Evolutionary conservation across 2,797 vertebrate species (phyloP).

Genomic region (Rachycentron canadum): DNA sequence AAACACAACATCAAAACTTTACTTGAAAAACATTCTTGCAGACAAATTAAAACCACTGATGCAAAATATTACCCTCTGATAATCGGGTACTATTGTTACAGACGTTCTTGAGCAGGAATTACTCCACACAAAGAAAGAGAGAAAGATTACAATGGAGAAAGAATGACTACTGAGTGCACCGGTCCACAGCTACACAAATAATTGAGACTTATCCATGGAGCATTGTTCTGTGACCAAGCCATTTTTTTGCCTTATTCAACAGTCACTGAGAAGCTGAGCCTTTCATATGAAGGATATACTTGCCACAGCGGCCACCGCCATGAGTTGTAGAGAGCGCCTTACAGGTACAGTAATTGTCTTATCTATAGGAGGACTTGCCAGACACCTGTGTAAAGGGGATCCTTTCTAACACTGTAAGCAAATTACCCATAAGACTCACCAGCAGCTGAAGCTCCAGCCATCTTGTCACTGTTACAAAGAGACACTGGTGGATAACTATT

Average conservation of each 20-base stretch:
- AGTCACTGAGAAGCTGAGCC: constrained; percentile 11
- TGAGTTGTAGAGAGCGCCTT: constrained; percentile 14
- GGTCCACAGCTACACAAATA: constrained; percentile 35
- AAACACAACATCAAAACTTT: constrained; percentile 30
- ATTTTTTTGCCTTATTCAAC: constrained; percentile 19
- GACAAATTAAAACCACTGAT: constrained; percentile 57
- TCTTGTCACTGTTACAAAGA: constrained; percentile 30
- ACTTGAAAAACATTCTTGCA: constrained; percentile 22
- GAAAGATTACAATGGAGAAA: constrained; percentile 21
- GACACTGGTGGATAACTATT: constrained; percentile 37
- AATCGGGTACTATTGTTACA: constrained; percentile 23
- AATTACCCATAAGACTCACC: constrained; percentile 43
- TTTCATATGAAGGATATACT: constrained; percentile 14
- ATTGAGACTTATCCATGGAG: constrained; percentile 32
- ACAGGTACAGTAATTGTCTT: constrained; percentile 39
- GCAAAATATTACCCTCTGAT: constrained; percentile 47
- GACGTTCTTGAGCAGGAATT: constrained; percentile 41
- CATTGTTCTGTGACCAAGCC: constrained; percentile 21
- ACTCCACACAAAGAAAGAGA: constrained; percentile 35
- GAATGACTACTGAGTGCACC: constrained; percentile 7
- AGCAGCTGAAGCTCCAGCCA: constrained; percentile 18
- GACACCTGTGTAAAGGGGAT: constrained; percentile 32
- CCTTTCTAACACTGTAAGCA: constrained; percentile 22
- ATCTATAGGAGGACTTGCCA: constrained; percentile 30
- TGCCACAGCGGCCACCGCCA: constrained; percentile 23